These are phyloP conservation scores for Panagrolaimus sp. DNA, from an alignment of 1,140 invertebrate species.

Conservation along the genomic window DNA sequence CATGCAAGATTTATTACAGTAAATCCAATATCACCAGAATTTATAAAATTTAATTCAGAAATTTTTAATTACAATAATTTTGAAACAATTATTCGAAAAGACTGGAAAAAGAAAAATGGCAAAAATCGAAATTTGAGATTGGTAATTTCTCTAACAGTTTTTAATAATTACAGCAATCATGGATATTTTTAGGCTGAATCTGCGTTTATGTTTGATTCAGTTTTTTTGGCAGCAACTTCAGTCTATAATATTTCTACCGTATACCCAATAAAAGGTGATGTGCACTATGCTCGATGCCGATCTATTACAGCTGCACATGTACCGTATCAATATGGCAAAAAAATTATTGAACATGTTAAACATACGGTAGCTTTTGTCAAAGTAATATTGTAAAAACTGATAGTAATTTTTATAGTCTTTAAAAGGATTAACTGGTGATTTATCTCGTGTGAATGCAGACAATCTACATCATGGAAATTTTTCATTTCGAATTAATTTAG, in stretches of 20 bases:
- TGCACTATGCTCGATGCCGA: conserved; percentile 36
- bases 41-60: conserved; percentile 19
- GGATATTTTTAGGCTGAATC: conserved; percentile 47
- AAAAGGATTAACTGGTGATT: conserved; percentile 46
- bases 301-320: conserved; percentile 32
- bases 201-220: conserved; percentile 47
- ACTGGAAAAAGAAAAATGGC: conserved; percentile 29
- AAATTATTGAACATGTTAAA: conserved; percentile 36
- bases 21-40: conserved; percentile 39
- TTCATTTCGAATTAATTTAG: conserved; percentile 52
- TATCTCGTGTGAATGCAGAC: conserved; percentile 31
- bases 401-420: conserved; percentile 43
- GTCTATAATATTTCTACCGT: conserved; percentile 27
- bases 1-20: conserved; percentile 54
- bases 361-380: conserved; percentile 34
- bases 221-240: conserved; percentile 46
- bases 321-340: conserved; percentile 48
- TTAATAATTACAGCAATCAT: not conserved
- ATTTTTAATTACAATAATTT: conserved; percentile 42
- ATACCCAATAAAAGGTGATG: conserved; percentile 30
- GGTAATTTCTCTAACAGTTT: conserved; percentile 28
- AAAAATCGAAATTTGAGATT: conserved; percentile 42
- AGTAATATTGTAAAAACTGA: not conserved
- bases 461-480: conserved; percentile 41
- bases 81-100: conserved; percentile 25